A percentile compares a stretch with the other conserved stretches of the same genome.
Evolutionary conservation across 2,888 invertebrate genomes (phyloP).

Genomic region (Perithous albicinctus): DNA sequence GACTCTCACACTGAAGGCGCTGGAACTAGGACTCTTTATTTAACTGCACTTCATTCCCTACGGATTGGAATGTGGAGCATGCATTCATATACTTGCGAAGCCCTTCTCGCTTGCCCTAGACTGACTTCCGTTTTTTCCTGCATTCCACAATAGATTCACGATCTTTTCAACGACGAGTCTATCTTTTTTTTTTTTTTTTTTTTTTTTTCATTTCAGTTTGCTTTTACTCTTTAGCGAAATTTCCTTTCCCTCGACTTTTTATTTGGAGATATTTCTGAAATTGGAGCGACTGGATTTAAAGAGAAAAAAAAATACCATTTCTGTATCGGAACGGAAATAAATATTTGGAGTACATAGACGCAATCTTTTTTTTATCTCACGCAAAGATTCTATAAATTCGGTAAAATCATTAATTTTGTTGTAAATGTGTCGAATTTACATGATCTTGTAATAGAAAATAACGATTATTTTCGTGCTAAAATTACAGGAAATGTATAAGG

Average conservation of each 20-base stretch:
- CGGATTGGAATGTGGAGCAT: conserved; percentile 41
- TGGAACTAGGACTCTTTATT: conserved; percentile 47
- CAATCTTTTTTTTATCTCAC: too few relatives aligned
- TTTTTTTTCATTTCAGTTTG: background rate
- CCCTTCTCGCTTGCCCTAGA: conserved; percentile 33
- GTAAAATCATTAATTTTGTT: too few relatives aligned
- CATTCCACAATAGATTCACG: background rate
- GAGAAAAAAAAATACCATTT: too few relatives aligned
- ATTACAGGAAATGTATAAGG: too few relatives aligned
- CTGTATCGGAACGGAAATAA: too few relatives aligned
- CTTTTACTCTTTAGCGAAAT: background rate
- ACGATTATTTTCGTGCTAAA: too few relatives aligned
- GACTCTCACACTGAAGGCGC: conserved; percentile 17
- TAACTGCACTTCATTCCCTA: conserved; percentile 63
- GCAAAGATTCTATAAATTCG: too few relatives aligned
- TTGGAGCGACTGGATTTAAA: background rate
- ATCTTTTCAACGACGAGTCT: conserved; percentile 38
- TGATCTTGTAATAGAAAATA: too few relatives aligned
- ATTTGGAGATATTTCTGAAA: conserved; percentile 9
- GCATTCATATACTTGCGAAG: conserved; percentile 53
- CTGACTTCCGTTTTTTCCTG: background rate
- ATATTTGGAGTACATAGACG: too few relatives aligned
- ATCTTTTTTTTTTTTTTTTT: conserved; percentile 5
- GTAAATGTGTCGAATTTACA: too few relatives aligned
- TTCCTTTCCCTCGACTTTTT: background rate